These are phyloP conservation scores for Lepus townsendii DNA, from an alignment of 2,797 vertebrate species.

Conservation along the genomic window DNA sequence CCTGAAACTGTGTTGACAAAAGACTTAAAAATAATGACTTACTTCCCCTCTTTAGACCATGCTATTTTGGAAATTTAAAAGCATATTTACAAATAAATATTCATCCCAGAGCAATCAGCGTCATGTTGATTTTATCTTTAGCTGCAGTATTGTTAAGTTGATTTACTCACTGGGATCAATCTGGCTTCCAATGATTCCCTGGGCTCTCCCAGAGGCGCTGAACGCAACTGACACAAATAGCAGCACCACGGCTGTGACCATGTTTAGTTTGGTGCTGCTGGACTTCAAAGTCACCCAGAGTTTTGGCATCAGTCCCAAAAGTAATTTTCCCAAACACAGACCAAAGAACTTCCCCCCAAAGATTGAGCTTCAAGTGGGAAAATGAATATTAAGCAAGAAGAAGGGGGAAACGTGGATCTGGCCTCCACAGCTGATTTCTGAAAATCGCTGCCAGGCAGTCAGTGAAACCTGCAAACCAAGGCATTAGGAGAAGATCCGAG, in stretches of 20 bases:
- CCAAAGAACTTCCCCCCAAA: constrained; percentile 56
- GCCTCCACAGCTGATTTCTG: background rate
- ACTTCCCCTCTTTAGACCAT: background rate
- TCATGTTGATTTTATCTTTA: constrained; percentile 20
- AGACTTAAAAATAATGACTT: constrained; percentile 1
- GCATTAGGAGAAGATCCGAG: background rate
- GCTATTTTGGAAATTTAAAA: constrained; percentile 40
- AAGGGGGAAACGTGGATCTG: background rate
- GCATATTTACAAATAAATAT: background rate
- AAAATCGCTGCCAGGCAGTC: constrained; percentile 11
- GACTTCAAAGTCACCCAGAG: constrained; percentile 75
- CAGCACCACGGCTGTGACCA: background rate
- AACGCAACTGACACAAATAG: background rate
- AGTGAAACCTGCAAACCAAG: background rate
- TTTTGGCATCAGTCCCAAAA: constrained; percentile 74
- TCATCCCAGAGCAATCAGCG: background rate
- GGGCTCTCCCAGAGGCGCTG: background rate
- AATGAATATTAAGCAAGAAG: constrained; percentile 43
- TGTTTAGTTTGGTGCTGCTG: constrained; percentile 64
- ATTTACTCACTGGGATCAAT: constrained; percentile 5
- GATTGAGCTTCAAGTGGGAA: constrained; percentile 58
- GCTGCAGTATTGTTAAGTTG: background rate
- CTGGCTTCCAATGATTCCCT: constrained; percentile 38
- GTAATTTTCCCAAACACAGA: constrained; percentile 77
- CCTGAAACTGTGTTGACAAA: background rate